These are phyloP conservation scores for Trypoxylon attenuatum DNA, from an alignment of 2,888 invertebrate species.

Conservation along the genomic window DNA sequence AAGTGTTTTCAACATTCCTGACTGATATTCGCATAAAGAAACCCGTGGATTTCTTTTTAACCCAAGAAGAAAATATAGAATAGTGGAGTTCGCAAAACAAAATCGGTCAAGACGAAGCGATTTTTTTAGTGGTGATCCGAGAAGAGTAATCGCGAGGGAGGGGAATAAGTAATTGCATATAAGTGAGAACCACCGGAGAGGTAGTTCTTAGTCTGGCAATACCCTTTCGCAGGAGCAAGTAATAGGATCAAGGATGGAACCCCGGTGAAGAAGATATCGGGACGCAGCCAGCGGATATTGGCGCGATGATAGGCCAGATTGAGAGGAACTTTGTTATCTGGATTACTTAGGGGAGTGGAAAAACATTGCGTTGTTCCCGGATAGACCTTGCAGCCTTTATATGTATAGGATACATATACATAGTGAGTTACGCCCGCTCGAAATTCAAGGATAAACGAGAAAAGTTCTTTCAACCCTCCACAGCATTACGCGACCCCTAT, in stretches of 20 bases:
- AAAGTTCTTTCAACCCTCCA: slow-evolving; percentile 7
- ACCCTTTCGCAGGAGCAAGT: slow-evolving; percentile 42
- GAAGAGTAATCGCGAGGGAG: not conserved
- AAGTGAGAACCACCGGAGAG: slow-evolving; percentile 13
- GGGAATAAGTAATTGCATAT: slow-evolving; percentile 13
- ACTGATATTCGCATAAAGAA: too few relatives aligned
- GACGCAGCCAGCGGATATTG: slow-evolving; percentile 51
- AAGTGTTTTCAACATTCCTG: too few relatives aligned
- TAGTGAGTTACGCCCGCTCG: slow-evolving; percentile 9
- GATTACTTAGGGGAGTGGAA: slow-evolving; percentile 55
- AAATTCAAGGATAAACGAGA: slow-evolving; percentile 25
- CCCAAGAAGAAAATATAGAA: too few relatives aligned
- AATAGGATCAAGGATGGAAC: slow-evolving; percentile 47
- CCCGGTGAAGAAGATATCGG: slow-evolving; percentile 47
- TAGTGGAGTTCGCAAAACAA: too few relatives aligned
- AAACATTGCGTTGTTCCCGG: slow-evolving; percentile 47
- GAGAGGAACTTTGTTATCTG: slow-evolving; percentile 58
- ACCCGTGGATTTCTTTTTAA: too few relatives aligned
- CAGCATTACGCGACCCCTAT: slow-evolving; percentile 9
- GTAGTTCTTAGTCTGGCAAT: slow-evolving; percentile 28
- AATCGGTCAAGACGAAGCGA: too few relatives aligned
- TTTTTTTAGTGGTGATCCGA: too few relatives aligned
- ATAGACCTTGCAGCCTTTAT: slow-evolving; percentile 33
- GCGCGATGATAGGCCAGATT: slow-evolving; percentile 56
- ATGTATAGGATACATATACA: not conserved